A percentile compares a stretch with the other conserved stretches of the same genome.
Evolutionary conservation across 2,113 vertebrate genomes (phyloP).

Genomic region (Gallinago undulata): DNA sequence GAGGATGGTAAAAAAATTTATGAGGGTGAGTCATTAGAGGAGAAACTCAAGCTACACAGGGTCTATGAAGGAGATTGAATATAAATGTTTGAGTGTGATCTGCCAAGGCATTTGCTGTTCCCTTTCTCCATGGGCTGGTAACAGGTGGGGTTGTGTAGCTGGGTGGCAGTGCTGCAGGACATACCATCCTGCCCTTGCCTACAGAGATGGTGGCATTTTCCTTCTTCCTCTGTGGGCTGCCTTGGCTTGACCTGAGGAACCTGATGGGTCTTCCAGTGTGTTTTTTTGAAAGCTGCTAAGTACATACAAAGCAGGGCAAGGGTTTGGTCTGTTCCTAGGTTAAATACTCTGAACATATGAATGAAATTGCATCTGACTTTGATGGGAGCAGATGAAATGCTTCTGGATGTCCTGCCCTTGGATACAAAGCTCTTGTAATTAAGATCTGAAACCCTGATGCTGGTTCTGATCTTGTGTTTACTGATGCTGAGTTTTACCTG

Average conservation of each 20-base stretch:
- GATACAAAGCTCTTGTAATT: neutral
- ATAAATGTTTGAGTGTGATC: neutral
- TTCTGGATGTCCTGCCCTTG: neutral
- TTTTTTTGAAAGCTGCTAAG: neutral
- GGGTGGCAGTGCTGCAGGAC: neutral
- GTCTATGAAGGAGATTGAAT: neutral
- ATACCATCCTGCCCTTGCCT: neutral
- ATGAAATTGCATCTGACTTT: neutral
- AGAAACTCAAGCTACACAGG: neutral
- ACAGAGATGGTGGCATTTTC: neutral
- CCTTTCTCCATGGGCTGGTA: neutral
- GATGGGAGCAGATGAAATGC: neutral
- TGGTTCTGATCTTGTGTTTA: neutral
- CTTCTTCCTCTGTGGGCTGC: neutral
- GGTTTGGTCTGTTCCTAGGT: neutral
- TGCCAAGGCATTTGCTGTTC: neutral
- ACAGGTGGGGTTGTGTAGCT: neutral
- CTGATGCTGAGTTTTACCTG: neutral
- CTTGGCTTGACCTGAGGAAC: neutral
- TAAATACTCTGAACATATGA: neutral
- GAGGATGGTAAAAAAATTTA: neutral
- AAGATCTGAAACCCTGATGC: neutral
- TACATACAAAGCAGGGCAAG: neutral
- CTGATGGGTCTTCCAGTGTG: neutral
- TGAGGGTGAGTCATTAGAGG: neutral